Base-by-base conservation (phyloP, 2,113 vertebrate genomes). In the Acanthochromis polyacanthus region DNA sequence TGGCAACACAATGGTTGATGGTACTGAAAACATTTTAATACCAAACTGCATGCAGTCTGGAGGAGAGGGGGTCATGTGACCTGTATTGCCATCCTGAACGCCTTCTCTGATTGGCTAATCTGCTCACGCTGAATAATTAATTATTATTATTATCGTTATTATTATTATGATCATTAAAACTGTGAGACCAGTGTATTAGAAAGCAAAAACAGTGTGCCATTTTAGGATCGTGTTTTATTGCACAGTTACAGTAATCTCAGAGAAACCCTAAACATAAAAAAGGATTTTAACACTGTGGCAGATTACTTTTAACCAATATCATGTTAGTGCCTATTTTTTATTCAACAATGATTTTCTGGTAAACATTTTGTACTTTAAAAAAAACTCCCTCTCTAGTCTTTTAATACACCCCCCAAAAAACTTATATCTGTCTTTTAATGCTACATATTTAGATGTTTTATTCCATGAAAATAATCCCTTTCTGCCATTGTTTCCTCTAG, bases 1-100 rank as follows among this genome's bases (percentile, higher is more conserved):
- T 56, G 62, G 64, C 61, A 77, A 70, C 83, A 84, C 84, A 72
- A 85, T 64, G 86, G 81, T 80, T 81, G 80, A 70, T 70, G 70
- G 57, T 60, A 81, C 83, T 53, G 88, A 79, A 90, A 93, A 93
- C 93, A 93, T 93, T 90, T 91, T 93, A 93, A 89, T 89, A 81
- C 82, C 82, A 85, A 90, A 83, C 87, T 90, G 90, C 89, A 93
- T 91, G 92, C 85, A 91, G 91, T 88, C 85, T 91, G 81, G 81
- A 81, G 69, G 86, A 90, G 83, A 85, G 15, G 4, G 22, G 60
- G 81, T 91, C 90, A 93, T 73, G 93, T 93, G 92, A 90, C 81
- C 84, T 57, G 63, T 78, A 89, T 71, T 83, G 86, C 81, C 82
- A 78, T 81, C 72, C 69, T 36, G 58, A 57, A 66, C 50, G 30